Conservation (phyloP, 2,888 invertebrate species). For the Sesia bembeciformis region DNA sequence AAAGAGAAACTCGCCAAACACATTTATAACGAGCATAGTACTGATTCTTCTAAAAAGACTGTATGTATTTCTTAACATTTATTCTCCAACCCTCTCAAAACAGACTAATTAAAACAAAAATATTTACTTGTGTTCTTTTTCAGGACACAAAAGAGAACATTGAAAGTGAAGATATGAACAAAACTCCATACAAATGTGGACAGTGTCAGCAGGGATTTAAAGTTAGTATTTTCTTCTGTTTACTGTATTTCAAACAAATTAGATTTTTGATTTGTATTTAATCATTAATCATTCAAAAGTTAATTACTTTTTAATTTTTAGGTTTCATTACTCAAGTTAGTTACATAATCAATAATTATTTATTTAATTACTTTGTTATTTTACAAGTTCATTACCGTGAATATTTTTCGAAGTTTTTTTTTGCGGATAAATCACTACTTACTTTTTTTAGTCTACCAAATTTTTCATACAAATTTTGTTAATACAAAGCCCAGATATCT, state of each 20-base stretch:
- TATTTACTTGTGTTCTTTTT: slow-evolving; percentile 10
- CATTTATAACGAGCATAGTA: slow-evolving; percentile 20
- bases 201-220: slow-evolving; percentile 42
- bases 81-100: background rate
- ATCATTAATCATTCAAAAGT: too few species aligned
- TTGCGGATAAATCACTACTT: too few species aligned
- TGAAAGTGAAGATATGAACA: slow-evolving; percentile 4
- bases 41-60: slow-evolving; percentile 2
- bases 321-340: too few species aligned
- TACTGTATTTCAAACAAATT: background rate
- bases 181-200: slow-evolving; percentile 31
- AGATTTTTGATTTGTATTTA: background rate
- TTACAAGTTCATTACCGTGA: too few species aligned
- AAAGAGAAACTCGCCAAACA: slow-evolving; percentile 28
- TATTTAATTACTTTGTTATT: too few species aligned
- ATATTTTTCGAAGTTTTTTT: too few species aligned
- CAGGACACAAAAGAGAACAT: slow-evolving; percentile 6
- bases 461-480: too few species aligned
- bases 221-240: slow-evolving; percentile 52
- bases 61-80: slow-evolving; percentile 2
- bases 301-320: too few species aligned
- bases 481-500: too few species aligned
- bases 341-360: too few species aligned
- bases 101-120: background rate
- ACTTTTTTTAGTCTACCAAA: too few species aligned